Conservation (phyloP, 2,113 vertebrate species). For the Python bivittatus region DNA sequence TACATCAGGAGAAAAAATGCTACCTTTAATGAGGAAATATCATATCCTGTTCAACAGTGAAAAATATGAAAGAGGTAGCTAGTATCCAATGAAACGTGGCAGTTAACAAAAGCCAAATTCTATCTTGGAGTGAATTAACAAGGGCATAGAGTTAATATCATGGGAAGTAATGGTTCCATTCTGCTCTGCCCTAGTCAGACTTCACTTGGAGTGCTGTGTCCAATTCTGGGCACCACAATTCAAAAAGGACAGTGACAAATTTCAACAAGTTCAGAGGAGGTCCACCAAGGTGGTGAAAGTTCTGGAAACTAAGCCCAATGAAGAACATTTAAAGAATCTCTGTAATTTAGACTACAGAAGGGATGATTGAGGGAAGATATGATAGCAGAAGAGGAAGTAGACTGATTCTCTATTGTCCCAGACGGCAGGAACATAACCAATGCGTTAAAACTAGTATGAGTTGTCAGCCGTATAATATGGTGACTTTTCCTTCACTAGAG, state of each 20-base stretch:
- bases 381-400: background rate
- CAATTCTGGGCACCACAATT: background rate
- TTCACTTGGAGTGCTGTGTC: background rate
- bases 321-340: too few species aligned
- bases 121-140: background rate
- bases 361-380: background rate
- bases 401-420: background rate
- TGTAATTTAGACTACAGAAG: background rate
- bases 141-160: background rate
- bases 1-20: too few species aligned
- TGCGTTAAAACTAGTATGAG: background rate
- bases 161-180: background rate
- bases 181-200: background rate
- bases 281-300: background rate
- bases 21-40: too few species aligned
- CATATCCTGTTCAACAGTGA: too few species aligned
- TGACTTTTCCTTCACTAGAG: background rate
- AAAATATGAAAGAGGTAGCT: too few species aligned
- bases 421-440: background rate
- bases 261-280: background rate
- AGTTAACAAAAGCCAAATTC: too few species aligned
- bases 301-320: too few species aligned
- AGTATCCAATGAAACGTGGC: too few species aligned
- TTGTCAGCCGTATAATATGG: background rate
- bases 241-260: background rate